These are phyloP conservation scores for Climacteris rufus DNA, from an alignment of 2,113 vertebrate genomes.

Conservation along the genomic window DNA sequence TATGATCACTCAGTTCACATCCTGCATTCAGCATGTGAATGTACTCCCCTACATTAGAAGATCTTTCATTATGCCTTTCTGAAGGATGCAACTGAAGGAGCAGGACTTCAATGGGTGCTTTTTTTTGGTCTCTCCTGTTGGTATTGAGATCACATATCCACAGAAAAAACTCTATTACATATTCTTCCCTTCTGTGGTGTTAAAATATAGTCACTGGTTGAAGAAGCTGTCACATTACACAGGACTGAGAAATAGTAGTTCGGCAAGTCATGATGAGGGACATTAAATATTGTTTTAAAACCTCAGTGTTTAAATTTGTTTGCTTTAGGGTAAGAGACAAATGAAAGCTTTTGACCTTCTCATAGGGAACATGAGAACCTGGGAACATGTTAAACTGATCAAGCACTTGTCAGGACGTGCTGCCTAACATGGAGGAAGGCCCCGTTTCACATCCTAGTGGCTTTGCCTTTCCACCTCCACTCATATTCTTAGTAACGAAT, in stretches of 20 bases:
- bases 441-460: not conserved
- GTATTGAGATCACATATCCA: not conserved
- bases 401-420: not conserved
- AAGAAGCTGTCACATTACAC: not conserved
- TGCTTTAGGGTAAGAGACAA: not conserved
- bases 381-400: not conserved
- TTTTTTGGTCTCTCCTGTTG: not conserved
- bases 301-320: not conserved
- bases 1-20: not conserved
- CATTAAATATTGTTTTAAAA: not conserved
- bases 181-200: not conserved
- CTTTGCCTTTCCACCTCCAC: not conserved
- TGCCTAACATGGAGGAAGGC: not conserved
- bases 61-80: not conserved
- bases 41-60: fast-evolving
- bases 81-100: not conserved
- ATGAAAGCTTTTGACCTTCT: not conserved
- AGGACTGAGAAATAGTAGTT: not conserved
- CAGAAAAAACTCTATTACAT: not conserved
- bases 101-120: fast-evolving
- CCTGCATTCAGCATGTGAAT: not conserved
- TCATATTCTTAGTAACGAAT: not conserved
- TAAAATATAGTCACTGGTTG: not conserved
- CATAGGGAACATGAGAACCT: not conserved
- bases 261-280: not conserved